These are phyloP conservation scores for Nomada fabriciana DNA, from an alignment of 2,888 invertebrate genomes.

Conservation along the genomic window DNA sequence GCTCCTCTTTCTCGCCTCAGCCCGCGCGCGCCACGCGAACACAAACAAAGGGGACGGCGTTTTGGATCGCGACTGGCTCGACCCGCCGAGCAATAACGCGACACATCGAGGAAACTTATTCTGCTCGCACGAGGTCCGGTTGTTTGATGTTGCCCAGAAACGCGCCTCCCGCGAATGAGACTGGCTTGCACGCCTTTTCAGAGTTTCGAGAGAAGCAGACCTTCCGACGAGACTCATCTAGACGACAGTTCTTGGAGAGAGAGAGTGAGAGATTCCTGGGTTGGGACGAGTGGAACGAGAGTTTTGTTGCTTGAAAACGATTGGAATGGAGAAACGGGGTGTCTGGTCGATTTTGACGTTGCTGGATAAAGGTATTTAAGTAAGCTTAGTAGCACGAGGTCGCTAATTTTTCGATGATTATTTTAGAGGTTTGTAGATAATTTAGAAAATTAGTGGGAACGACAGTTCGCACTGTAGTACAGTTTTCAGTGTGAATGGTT, in stretches of 20 bases:
- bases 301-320: neutral
- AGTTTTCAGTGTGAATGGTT: too few relatives aligned
- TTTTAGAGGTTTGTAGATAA: too few relatives aligned
- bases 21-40: conserved; percentile 31
- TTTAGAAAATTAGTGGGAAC: too few relatives aligned
- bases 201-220: neutral
- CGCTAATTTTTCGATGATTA: too few relatives aligned
- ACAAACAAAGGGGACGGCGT: conserved; percentile 66
- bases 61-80: conserved; percentile 32
- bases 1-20: conserved; percentile 71
- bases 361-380: too few relatives aligned
- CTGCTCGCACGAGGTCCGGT: neutral
- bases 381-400: too few relatives aligned
- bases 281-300: neutral
- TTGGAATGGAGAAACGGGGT: too few relatives aligned
- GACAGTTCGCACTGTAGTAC: too few relatives aligned
- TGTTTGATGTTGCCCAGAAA: conserved; percentile 29
- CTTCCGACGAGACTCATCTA: neutral
- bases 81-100: conserved; percentile 20
- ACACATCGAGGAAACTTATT: conserved; percentile 48
- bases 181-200: neutral
- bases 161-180: neutral
- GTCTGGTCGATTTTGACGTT: too few relatives aligned
- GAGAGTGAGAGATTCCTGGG: too few relatives aligned
- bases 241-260: too few relatives aligned